Percentiles rank a stretch among this genome's conserved stretches.
These are phyloP conservation scores for Vultur gryphus DNA, from an alignment of 2,797 vertebrate species.

Conservation along the genomic window DNA sequence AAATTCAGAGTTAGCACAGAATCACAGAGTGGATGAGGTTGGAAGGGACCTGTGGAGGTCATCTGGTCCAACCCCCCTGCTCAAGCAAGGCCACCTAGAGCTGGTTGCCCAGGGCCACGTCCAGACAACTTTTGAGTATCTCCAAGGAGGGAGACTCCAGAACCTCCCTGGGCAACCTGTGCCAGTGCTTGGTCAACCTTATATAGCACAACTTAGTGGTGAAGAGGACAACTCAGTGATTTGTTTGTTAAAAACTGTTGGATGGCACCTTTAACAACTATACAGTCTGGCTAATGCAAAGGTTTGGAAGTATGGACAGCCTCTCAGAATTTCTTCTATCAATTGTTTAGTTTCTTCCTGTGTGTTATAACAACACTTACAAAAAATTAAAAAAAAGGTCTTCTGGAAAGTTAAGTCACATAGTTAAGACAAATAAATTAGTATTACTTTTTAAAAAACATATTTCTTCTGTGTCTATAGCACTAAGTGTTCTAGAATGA, in stretches of 20 bases:
- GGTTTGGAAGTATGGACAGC: neutral
- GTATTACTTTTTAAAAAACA: neutral
- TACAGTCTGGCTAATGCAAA: neutral
- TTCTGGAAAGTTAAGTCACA: neutral
- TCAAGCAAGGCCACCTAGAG: neutral
- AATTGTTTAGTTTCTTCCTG: neutral
- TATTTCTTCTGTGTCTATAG: neutral
- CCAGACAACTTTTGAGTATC: neutral
- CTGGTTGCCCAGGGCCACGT: neutral
- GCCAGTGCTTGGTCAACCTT: neutral
- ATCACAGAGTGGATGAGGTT: neutral
- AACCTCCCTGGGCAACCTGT: neutral
- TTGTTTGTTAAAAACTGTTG: neutral
- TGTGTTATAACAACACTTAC: neutral
- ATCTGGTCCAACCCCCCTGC: neutral
- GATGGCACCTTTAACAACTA: neutral
- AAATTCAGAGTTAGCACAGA: neutral
- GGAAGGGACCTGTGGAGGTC: neutral
- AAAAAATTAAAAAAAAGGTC: neutral
- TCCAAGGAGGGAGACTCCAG: neutral
- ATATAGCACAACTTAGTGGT: neutral
- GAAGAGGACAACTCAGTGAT: neutral
- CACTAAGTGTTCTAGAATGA: neutral
- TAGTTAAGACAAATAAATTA: neutral
- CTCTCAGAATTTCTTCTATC: neutral